A percentile compares a stretch with the other conserved stretches of the same genome.
Evolutionary conservation across 2,113 vertebrate genomes (phyloP).

Genomic region (Rallus limicola): DNA sequence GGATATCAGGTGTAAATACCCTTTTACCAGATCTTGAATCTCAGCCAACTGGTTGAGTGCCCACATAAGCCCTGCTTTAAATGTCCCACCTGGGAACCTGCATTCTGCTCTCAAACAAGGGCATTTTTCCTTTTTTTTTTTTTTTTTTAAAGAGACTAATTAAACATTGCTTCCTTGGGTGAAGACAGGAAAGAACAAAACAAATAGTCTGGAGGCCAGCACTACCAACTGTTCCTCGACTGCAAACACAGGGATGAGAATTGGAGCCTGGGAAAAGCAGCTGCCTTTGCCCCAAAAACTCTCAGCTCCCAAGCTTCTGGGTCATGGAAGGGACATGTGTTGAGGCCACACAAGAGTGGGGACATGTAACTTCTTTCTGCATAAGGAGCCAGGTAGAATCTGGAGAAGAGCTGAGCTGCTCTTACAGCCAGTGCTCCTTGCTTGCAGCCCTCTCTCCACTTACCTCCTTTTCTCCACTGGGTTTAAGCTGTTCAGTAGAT

Average conservation of each 20-base stretch:
- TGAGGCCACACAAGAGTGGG: not conserved
- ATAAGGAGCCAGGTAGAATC: not conserved
- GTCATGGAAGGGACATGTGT: not conserved
- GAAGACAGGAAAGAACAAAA: not conserved
- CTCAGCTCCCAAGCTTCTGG: not conserved
- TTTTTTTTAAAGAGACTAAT: not conserved
- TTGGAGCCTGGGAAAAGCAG: not conserved
- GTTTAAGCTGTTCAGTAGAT: not conserved
- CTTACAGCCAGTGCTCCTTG: not conserved
- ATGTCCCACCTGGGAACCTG: not conserved
- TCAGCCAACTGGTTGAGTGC: not conserved
- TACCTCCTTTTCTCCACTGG: not conserved
- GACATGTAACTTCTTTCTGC: not conserved
- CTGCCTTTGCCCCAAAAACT: not conserved
- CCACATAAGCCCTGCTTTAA: not conserved
- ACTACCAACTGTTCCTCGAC: rapidly evolving
- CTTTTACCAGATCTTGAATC: not conserved
- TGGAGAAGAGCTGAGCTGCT: not conserved
- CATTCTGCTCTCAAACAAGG: not conserved
- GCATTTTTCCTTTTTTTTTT: too few relatives aligned
- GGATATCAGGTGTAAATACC: not conserved
- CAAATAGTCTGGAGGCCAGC: not conserved
- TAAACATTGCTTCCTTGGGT: not conserved
- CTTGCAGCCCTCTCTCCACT: not conserved
- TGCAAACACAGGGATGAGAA: not conserved